phyloP scores from a whole-genome alignment of 2,113 vertebrate genomes.

The Podocnemis expansa region DNA sequence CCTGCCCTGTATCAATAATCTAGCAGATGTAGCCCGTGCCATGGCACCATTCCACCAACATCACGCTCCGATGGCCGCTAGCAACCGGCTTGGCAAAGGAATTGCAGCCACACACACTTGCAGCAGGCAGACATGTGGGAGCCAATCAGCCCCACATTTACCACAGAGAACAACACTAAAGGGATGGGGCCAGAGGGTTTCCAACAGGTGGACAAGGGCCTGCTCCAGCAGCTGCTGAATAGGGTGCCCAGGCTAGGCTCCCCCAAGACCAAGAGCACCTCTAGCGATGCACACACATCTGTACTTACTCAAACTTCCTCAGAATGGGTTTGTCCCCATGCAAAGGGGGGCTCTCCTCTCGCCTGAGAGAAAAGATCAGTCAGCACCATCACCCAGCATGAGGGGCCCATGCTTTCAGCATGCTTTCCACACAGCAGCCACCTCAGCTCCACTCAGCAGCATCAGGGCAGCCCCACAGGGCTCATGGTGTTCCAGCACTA shows the following conservation, averaged over 20 bases:
- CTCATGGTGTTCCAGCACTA: no score
- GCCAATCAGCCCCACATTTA: background rate
- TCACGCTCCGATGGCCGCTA: background rate
- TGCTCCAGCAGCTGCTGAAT: background rate
- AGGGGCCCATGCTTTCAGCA: background rate
- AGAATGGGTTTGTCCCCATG: constrained; percentile 88
- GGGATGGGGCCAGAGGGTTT: no score
- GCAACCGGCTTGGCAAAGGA: background rate
- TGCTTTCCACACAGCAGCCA: background rate
- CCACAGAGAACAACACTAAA: background rate
- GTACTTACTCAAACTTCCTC: constrained; percentile 93
- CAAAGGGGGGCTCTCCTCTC: constrained; percentile 78
- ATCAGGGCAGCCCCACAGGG: background rate
- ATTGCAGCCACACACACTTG: background rate
- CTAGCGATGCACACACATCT: constrained; percentile 61
- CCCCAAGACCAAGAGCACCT: background rate
- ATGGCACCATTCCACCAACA: no score
- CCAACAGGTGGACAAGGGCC: no score
- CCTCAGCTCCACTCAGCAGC: background rate
- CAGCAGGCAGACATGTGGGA: background rate
- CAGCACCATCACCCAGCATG: background rate
- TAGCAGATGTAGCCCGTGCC: background rate
- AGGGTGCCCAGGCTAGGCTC: fast-evolving
- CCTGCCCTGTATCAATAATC: background rate
- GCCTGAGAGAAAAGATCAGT: constrained; percentile 81